Base-by-base conservation (phyloP, 2,797 vertebrate genomes). In the Neomorphus geoffroyi region DNA sequence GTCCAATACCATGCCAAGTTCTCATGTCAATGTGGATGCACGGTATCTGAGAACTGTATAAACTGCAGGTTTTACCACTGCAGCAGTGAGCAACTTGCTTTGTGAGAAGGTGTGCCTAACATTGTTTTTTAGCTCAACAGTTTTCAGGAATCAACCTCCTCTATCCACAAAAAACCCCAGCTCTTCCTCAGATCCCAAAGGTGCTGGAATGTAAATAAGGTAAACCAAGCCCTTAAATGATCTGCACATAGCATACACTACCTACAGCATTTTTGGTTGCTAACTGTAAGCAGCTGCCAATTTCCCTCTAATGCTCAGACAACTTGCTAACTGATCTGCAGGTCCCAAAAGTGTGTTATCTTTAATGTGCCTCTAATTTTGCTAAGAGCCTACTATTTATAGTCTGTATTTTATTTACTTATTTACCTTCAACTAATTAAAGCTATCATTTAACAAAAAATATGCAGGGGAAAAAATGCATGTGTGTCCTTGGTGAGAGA, bases 311-410 rank as follows among this genome's bases (percentile, higher is more conserved):
- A 96, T 62, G 82, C 75, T 87, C 92, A 94, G 93, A 82, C 27
- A 1, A 94, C 93, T 96, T 94, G 86, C 96, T 96, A 97, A 96
- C 96, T 86, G 92, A 95, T 96, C 95, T 95, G 94, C 88, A 92
- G 96, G 94, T 97, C 96, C 95, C 96, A 48, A 90, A 96, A 94
- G 96, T 72, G 57, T 64, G 95, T 96, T 97, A 96, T 96, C 94
- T 96, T 96, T 96, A 97, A 97, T 94, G 91, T 91, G 96, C 71
- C 95, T 95, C 91, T 95, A 94, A 96, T 97, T 96, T 95, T 96
- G 91, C 95, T 97, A 96, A 95, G 64, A 96, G 96, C 88, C 91
- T 94, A 39, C 95, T 96, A 97, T 97, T 97, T 96, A 97, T 95
- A 93, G 88, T 35, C 41, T 89, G 78, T 22, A 37, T 1, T 95